A percentile compares a stretch with the other conserved stretches of the same genome.
Evolutionary conservation across 2,888 invertebrate genomes (phyloP).

Genomic region (Cryptocheilus praepositus): DNA sequence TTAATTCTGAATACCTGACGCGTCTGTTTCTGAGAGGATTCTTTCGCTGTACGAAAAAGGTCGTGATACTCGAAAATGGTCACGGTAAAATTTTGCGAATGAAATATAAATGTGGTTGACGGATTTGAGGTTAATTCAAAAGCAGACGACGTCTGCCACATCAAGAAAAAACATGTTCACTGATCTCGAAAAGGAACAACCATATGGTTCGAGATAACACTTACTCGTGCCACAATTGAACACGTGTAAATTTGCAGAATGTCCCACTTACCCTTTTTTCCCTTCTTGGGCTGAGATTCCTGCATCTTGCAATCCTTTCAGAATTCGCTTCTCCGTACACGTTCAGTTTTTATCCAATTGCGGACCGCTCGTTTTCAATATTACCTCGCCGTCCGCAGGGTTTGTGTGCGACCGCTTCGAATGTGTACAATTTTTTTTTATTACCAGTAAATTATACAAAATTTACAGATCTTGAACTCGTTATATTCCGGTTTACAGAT

Average conservation of each 20-base stretch:
- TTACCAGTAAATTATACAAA: conserved; percentile 3
- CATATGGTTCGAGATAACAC: background rate
- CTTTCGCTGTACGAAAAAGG: background rate
- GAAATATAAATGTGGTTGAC: conserved; percentile 28
- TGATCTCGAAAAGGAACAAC: conserved; percentile 6
- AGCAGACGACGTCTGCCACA: conserved; percentile 52
- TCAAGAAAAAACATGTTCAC: background rate
- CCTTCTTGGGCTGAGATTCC: conserved; percentile 79
- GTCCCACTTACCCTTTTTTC: conserved; percentile 78
- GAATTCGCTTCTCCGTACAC: conserved; percentile 72
- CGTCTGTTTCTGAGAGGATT: background rate
- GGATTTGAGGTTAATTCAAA: conserved; percentile 47
- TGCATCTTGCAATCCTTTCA: conserved; percentile 72
- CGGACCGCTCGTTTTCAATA: background rate
- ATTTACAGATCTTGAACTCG: conserved; percentile 5
- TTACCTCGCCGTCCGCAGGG: background rate
- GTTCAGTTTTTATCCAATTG: conserved; percentile 72
- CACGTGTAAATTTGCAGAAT: background rate
- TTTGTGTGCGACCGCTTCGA: background rate
- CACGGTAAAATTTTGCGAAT: conserved; percentile 29
- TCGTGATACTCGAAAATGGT: background rate
- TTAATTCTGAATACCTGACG: background rate
- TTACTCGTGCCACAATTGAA: background rate
- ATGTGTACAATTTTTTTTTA: background rate
- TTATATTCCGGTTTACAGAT: background rate